phyloP scores from a whole-genome alignment of 1,140 invertebrate genomes.

The Periplaneta americana region DNA sequence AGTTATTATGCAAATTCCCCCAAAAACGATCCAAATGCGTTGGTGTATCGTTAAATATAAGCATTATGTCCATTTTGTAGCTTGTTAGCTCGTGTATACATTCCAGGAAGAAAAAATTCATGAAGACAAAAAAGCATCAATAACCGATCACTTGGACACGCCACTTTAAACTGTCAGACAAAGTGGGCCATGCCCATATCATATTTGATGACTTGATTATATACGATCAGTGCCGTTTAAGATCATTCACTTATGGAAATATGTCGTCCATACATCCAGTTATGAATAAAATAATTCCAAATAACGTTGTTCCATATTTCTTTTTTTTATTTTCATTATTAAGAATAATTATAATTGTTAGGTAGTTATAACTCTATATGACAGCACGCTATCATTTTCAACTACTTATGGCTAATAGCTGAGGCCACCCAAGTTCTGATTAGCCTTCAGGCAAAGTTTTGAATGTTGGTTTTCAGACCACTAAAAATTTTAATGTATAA shows the following conservation, averaged over 20 bases:
- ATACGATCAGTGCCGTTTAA: not conserved
- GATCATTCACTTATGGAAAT: not conserved
- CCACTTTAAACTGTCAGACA: not conserved
- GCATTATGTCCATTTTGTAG: no score
- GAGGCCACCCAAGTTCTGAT: not conserved
- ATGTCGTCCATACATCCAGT: not conserved
- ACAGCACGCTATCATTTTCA: not conserved
- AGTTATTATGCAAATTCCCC: no score
- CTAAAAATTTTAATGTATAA: not conserved
- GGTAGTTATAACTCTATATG: not conserved
- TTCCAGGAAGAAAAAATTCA: not conserved
- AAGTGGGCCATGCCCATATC: not conserved
- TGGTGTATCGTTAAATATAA: no score
- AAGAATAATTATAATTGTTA: not conserved
- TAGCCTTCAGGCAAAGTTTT: not conserved
- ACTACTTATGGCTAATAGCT: not conserved
- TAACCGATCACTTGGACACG: not conserved
- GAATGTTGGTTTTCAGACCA: not conserved
- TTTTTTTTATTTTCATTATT: not conserved
- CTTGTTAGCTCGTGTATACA: no score
- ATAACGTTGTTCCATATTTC: not conserved
- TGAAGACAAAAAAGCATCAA: not conserved
- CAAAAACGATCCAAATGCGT: no score
- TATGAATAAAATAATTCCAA: not conserved
- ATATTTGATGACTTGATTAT: not conserved